These are phyloP conservation scores for Nysson spinosus DNA, from an alignment of 2,888 invertebrate genomes.

Conservation along the genomic window DNA sequence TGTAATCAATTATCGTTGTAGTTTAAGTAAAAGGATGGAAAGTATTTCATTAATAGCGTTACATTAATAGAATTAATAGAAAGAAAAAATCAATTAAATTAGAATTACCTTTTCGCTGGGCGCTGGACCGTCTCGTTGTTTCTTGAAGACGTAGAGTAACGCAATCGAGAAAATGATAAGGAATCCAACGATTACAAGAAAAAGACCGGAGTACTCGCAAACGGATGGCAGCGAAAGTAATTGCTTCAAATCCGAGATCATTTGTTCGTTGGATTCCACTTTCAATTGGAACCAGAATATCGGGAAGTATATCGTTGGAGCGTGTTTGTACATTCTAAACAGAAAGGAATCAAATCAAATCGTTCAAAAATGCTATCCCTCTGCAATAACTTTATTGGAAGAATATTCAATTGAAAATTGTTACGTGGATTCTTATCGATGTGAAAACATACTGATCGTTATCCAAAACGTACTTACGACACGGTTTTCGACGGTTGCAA, in stretches of 20 bases:
- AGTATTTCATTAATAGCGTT: not conserved
- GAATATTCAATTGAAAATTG: no score
- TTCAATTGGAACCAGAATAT: conserved; percentile 89
- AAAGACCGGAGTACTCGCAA: conserved; percentile 78
- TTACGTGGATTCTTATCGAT: no score
- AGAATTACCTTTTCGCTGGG: conserved; percentile 22
- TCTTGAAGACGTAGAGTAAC: conserved; percentile 57
- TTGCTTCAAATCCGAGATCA: conserved; percentile 80
- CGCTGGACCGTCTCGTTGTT: conserved; percentile 24
- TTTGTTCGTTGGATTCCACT: conserved; percentile 80
- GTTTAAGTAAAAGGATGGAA: no score
- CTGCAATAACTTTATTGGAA: no score
- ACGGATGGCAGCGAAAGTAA: conserved; percentile 79
- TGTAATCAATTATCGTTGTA: no score
- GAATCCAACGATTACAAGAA: conserved; percentile 77
- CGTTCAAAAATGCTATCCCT: no score
- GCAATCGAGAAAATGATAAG: conserved; percentile 59
- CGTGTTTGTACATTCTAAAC: conserved; percentile 82
- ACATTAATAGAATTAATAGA: not conserved
- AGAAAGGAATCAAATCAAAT: not conserved
- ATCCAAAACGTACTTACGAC: conserved; percentile 79
- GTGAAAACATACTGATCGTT: not conserved
- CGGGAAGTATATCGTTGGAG: conserved; percentile 85
- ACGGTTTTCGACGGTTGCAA: conserved; percentile 82
- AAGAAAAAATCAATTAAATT: not conserved